Base-by-base conservation (phyloP, 2,888 invertebrate genomes). In the Monoplex corrugatus region DNA sequence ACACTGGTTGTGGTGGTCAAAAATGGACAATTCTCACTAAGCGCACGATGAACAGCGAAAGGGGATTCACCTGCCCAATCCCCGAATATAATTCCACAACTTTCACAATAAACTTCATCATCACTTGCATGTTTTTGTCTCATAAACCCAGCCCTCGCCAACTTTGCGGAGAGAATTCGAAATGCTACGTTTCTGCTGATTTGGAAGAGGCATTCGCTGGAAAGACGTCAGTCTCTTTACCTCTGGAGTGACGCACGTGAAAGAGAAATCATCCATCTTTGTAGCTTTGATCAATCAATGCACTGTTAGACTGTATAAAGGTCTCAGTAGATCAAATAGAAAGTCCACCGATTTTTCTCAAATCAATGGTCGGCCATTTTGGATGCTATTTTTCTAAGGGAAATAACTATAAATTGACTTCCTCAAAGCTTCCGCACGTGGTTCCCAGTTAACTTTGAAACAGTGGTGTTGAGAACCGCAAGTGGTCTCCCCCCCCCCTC, bases 81-180 rank as follows among this genome's bases (percentile, higher is more conserved):
- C 28, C 68, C 87, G 43, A 75, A 90, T 44, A 72, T 86, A 19
- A 68, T 82, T 35, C 90, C 89, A 90, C 89, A 90, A 44, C 40
- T 80, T 57, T 32, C 40, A 50, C 90, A 90, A 43, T 78, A 75
- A 90, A 90, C 89, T 83, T 90, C 87, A 86, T 90, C 89, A 3
- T 72, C 23, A 38, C 28, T 16, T 43, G 83, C 75, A 45, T 80
- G 43, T 3, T 10, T 63, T 40, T 35, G 40, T 43, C 89, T 87
- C 63, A 86, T 35, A 63, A 89, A 90, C 23, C 90, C 90, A 35
- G 90, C 90, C 87, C 89, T 87, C 10, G 90, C 90, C 3, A 90
- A 72, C 43, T 90, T 90, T 84, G 85, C 45, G 38, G 90, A n/a
- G 90, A 28, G 89, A 89, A 78, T 90, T 90, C 40, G 90, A 89